Evolutionary conservation across 2,797 vertebrate genomes (phyloP).

Genomic region (Heteromormyrus szaboi): DNA sequence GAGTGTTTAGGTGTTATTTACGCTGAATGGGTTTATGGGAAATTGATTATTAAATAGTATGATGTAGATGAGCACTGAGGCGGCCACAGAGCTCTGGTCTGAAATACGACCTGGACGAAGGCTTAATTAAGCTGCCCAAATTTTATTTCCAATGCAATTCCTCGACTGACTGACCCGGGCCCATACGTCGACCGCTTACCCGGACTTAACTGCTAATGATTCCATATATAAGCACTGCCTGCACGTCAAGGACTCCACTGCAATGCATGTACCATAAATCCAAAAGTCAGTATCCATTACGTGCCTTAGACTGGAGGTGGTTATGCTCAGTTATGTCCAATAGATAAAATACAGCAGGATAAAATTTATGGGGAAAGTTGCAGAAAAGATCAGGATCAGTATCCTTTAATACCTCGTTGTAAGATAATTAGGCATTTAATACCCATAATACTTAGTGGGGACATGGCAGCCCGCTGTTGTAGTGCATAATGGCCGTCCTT

Average conservation of each 20-base stretch:
- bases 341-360: neutral
- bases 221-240: neutral
- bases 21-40: neutral
- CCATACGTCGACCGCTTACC: neutral
- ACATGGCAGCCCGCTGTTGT: neutral
- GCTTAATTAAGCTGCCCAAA: neutral
- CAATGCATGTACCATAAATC: neutral
- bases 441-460: neutral
- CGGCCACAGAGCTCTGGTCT: neutral
- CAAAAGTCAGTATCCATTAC: neutral
- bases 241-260: neutral
- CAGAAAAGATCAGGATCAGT: neutral
- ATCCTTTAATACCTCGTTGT: neutral
- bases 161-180: neutral
- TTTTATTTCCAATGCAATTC: neutral
- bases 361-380: neutral
- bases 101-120: neutral
- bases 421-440: neutral
- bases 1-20: neutral
- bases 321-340: neutral
- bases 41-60: neutral
- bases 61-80: neutral
- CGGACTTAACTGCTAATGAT: neutral
- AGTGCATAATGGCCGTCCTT: conserved; percentile 2
- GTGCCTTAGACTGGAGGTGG: neutral